These are phyloP conservation scores for Natrix natrix DNA, from an alignment of 2,797 vertebrate genomes.

Conservation along the genomic window DNA sequence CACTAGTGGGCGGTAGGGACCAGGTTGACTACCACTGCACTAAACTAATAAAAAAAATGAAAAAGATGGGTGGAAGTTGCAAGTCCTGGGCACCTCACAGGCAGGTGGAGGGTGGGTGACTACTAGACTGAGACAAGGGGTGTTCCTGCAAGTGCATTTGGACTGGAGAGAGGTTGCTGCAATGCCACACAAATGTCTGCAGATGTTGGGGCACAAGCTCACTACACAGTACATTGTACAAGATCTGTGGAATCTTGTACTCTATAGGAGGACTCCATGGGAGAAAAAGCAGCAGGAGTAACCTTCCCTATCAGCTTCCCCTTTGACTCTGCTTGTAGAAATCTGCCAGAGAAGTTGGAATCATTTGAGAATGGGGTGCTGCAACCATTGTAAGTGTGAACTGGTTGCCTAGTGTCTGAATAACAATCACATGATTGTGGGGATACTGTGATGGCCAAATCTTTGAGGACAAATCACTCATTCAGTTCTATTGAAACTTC, in stretches of 20 bases:
- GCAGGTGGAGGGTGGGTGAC: not conserved
- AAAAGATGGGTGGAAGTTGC: not conserved
- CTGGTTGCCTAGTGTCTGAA: too few relatives aligned
- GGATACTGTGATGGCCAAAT: too few relatives aligned
- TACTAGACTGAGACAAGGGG: not conserved
- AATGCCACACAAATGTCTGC: not conserved
- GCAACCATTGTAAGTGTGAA: too few relatives aligned
- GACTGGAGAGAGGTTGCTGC: not conserved
- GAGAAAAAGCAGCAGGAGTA: not conserved
- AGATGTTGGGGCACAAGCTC: too few relatives aligned
- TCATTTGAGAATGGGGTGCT: too few relatives aligned
- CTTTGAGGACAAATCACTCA: too few relatives aligned
- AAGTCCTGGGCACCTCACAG: not conserved
- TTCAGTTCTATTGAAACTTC: too few relatives aligned
- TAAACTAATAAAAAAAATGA: not conserved
- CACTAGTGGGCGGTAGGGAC: too few relatives aligned
- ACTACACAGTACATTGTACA: not conserved
- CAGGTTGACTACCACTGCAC: too few relatives aligned
- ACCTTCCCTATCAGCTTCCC: not conserved
- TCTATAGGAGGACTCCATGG: not conserved
- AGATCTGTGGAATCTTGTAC: not conserved
- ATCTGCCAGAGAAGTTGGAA: too few relatives aligned
- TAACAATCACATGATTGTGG: too few relatives aligned
- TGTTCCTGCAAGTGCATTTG: not conserved
- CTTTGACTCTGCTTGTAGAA: not conserved